Evolutionary conservation across 2,797 vertebrate genomes (phyloP).

Genomic region (Cichlasoma orientale): DNA sequence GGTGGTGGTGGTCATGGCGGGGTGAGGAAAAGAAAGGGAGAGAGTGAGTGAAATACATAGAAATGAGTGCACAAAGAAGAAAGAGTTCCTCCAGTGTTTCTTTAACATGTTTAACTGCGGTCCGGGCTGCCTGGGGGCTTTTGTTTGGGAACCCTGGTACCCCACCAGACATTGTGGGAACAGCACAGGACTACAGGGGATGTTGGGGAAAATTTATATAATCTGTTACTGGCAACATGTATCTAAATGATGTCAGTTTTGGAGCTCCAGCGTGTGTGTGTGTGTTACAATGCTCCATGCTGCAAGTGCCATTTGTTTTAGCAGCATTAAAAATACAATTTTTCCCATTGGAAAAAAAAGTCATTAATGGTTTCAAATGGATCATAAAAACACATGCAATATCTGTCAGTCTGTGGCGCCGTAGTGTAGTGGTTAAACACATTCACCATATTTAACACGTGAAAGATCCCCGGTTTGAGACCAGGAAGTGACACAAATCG

Average conservation of each 20-base stretch:
- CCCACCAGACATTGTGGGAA: slow-evolving; percentile 81
- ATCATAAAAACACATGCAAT: neutral
- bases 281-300: too few species aligned
- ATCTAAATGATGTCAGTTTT: neutral
- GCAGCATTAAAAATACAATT: too few species aligned
- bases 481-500: neutral
- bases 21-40: neutral
- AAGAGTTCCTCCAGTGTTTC: slow-evolving; percentile 67
- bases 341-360: too few species aligned
- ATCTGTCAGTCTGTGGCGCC: neutral
- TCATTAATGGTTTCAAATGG: neutral
- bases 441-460: neutral
- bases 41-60: slow-evolving; percentile 10
- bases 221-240: slow-evolving; percentile 73
- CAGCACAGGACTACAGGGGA: slow-evolving; percentile 76
- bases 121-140: slow-evolving; percentile 67
- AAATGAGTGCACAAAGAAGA: slow-evolving; percentile 52
- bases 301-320: too few species aligned
- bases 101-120: slow-evolving; percentile 71
- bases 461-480: neutral
- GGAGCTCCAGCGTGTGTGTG: neutral
- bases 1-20: slow-evolving; percentile 22
- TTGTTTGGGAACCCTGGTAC: slow-evolving; percentile 69
- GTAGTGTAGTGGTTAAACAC: neutral
- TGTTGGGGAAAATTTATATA: slow-evolving; percentile 82